Evolutionary conservation across 2,797 vertebrate species (phyloP).

Genomic region (Halcyon leucocephala): DNA sequence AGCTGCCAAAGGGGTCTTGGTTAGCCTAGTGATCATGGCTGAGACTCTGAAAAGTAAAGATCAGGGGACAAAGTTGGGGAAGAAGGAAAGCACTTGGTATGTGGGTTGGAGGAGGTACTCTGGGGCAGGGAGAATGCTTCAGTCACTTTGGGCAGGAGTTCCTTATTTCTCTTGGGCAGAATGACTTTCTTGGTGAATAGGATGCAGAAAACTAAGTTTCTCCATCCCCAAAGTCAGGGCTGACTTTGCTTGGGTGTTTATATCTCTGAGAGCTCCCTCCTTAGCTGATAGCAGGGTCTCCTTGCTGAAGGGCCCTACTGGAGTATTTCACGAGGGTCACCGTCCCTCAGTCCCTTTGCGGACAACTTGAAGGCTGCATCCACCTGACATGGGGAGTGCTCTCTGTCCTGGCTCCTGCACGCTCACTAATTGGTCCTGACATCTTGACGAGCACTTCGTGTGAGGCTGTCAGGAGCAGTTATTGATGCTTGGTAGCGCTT

Average conservation of each 20-base stretch:
- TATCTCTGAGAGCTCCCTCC: neutral
- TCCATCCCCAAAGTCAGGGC: neutral
- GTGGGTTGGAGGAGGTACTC: neutral
- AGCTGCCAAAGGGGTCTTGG: neutral
- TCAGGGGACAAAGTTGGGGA: neutral
- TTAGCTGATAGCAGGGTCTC: neutral
- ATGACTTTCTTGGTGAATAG: neutral
- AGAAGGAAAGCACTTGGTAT: neutral
- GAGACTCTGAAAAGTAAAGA: neutral
- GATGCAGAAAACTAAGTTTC: neutral
- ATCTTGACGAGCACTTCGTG: rapidly evolving
- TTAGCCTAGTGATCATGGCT: neutral
- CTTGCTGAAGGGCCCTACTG: neutral
- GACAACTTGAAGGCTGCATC: neutral
- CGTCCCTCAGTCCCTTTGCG: neutral
- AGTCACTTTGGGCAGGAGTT: neutral
- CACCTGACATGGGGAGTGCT: rapidly evolving
- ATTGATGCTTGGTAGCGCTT: neutral
- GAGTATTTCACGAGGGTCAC: neutral
- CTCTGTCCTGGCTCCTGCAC: neutral
- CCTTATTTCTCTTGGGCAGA: neutral
- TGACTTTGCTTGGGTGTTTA: neutral
- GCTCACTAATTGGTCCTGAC: neutral
- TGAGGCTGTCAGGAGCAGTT: neutral
- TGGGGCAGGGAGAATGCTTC: neutral